Evolutionary conservation across 2,888 invertebrate species (phyloP).

Genomic region (Stenichneumon culpator): DNA sequence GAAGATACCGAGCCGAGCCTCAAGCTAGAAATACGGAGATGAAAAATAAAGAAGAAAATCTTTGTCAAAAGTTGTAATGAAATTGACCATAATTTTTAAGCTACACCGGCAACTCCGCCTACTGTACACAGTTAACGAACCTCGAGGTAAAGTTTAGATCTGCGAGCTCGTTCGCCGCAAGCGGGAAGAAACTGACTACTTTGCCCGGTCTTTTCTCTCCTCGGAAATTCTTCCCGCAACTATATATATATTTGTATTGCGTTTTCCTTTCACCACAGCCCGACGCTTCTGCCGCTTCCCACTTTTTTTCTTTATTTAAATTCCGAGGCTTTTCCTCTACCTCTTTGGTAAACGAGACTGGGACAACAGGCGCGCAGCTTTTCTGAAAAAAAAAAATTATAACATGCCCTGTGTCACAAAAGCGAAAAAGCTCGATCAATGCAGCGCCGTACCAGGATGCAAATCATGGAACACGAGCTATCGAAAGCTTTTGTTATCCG

Average conservation of each 20-base stretch:
- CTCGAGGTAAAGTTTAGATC: constrained; percentile 21
- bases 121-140: constrained; percentile 16
- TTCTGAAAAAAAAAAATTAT: not conserved
- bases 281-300: not conserved
- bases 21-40: too few relatives aligned
- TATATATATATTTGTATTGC: not conserved
- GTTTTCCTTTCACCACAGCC: constrained; percentile 13
- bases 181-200: not conserved
- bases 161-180: not conserved
- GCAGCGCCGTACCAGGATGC: not conserved
- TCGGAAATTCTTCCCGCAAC: not conserved
- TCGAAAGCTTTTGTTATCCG: not conserved
- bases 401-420: not conserved
- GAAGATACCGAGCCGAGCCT: not conserved
- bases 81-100: constrained; percentile 49
- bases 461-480: not conserved
- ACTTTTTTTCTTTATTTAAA: not conserved
- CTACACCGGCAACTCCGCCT: not conserved
- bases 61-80: constrained; percentile 45
- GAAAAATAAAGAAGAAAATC: not conserved
- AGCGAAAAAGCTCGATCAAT: constrained; percentile 2
- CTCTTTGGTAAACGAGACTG: not conserved
- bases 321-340: not conserved
- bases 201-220: not conserved
- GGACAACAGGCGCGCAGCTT: too few relatives aligned